Evolutionary conservation across 2,797 vertebrate genomes (phyloP).

Genomic region (Lithobates sylvaticus): DNA sequence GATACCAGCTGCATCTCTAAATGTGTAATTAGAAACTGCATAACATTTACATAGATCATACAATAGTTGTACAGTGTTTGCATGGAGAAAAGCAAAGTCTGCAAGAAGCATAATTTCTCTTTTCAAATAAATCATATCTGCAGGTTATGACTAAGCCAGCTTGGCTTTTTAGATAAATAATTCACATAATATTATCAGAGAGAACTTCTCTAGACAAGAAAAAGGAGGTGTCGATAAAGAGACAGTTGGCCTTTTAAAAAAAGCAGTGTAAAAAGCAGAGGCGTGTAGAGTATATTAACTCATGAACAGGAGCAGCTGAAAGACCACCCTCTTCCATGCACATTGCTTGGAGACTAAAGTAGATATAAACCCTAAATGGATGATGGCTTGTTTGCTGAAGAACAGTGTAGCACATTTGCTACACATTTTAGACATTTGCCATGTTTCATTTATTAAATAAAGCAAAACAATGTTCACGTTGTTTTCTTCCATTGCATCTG

Average conservation of each 20-base stretch:
- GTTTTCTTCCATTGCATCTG: too few species aligned
- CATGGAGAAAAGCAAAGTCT: conserved; percentile 5
- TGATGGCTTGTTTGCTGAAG: too few species aligned
- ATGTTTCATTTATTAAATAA: too few species aligned
- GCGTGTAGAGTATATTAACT: too few species aligned
- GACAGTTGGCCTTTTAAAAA: neutral
- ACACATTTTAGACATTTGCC: too few species aligned
- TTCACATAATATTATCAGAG: neutral
- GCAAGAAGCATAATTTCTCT: neutral
- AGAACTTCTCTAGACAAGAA: neutral
- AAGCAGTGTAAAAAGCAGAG: neutral
- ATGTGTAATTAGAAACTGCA: conserved; percentile 50
- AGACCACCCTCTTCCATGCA: too few species aligned
- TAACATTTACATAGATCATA: conserved; percentile 48
- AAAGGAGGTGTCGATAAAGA: neutral
- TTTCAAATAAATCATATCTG: conserved; percentile 7
- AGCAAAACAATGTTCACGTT: too few species aligned
- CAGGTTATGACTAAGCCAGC: neutral
- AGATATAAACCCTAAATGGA: too few species aligned
- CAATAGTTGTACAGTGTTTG: conserved; percentile 15
- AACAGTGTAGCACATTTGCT: too few species aligned
- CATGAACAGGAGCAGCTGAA: too few species aligned
- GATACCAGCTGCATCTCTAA: conserved; percentile 45
- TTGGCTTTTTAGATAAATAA: neutral
- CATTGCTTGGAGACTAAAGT: too few species aligned